Base-by-base conservation (phyloP, 92 coral and sea anemone genomes). In the Porites lobata region DNA sequence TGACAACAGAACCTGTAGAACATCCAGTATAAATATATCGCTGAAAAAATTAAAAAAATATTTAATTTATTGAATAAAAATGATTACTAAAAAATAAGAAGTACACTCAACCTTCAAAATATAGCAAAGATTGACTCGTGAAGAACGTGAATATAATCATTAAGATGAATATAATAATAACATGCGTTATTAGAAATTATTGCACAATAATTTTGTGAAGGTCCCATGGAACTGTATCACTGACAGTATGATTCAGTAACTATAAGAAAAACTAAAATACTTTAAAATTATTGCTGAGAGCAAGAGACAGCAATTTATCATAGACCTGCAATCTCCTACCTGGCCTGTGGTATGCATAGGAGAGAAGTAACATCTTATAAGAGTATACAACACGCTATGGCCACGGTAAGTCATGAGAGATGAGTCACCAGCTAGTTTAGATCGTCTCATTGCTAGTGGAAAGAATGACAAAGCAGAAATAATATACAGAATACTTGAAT, bases 351-450 rank as follows among this genome's bases (percentile, higher is more conserved):
- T 97, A 78, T 94, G 95, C 14, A 65, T 14, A 9, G 99, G 99
- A 32, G 99, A 97, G 88, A 97, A 97, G 84, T 92, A 92, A 78
- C 98, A 91, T 15, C 98, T 91, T 51, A 95, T 93, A 32, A 96
- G 87, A 8, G 98, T 93, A 51, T 94, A 91, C 18, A 96, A 80
- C 9, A 96, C 96, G 19, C 89, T 87, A 86, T 96, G 99, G 57
- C 99, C 99, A 66, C 99, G 99, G 65, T 96, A 96, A 56, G 99
- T 95, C 99, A 93, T 96, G 9, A 96, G 81, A 20, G 98, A 95
- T 26, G 95, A 78, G 76, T 96, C 99, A 15, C 99, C 99, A 57
- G 61, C 73, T 22, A 96, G 83, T 54, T 87, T 95, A 70, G 91
- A 71, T 26, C 83, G 94, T 85, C 89, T 92, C 63, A 79, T 84